Evolutionary conservation across 1,140 invertebrate genomes (phyloP).

Genomic region (Magallana angulata): DNA sequence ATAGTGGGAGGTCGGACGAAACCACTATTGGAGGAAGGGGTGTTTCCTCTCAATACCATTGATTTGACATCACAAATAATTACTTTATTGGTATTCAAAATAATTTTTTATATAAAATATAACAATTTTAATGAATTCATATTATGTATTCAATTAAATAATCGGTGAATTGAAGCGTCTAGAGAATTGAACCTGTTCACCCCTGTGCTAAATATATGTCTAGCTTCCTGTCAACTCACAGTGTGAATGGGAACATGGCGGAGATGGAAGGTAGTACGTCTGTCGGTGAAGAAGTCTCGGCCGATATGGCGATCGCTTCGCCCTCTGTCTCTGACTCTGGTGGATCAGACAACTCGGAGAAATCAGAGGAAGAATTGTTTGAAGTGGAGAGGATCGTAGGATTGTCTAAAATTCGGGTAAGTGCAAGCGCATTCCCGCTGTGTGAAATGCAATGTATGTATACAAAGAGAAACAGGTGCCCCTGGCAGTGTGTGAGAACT

Average conservation of each 20-base stretch:
- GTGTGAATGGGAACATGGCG: conserved; percentile 66
- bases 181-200: neutral
- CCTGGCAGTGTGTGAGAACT: neutral
- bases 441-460: neutral
- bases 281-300: conserved; percentile 17
- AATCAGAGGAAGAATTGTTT: conserved; percentile 62
- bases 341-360: neutral
- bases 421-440: neutral
- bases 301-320: conserved; percentile 40
- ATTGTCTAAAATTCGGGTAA: conserved; percentile 59
- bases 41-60: neutral
- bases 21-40: neutral
- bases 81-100: too few species aligned
- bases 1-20: conserved; percentile 32
- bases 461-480: conserved; percentile 40
- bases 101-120: too few species aligned
- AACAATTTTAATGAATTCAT: too few species aligned
- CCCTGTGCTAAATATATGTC: neutral
- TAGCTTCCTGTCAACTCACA: conserved; percentile 31
- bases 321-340: neutral
- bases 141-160: too few species aligned
- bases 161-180: too few species aligned
- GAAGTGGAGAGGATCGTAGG: conserved; percentile 69
- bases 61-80: too few species aligned
- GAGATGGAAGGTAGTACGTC: conserved; percentile 60